phyloP scores from a whole-genome alignment of 2,888 invertebrate genomes.

The Eilema griseolum region DNA sequence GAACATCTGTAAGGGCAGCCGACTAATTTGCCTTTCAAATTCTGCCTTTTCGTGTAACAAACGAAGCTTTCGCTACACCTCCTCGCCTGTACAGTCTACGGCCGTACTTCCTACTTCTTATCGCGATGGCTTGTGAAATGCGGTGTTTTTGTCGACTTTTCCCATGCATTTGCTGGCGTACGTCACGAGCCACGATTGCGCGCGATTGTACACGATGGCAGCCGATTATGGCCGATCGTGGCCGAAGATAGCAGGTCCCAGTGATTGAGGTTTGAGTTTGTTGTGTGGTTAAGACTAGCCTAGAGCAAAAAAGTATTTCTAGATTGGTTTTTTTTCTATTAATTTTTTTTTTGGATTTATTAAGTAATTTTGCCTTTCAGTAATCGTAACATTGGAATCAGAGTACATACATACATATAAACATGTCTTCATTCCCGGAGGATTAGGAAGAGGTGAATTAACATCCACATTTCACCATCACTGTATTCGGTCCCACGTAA shows the following conservation, averaged over 20 bases:
- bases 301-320: neutral
- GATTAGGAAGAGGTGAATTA: too few relatives aligned
- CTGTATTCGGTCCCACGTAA: too few relatives aligned
- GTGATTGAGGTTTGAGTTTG: constrained; percentile 23
- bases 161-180: constrained; percentile 61
- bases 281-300: neutral
- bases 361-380: too few relatives aligned
- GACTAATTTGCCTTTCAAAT: constrained; percentile 15
- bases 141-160: constrained; percentile 56
- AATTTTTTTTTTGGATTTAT: neutral
- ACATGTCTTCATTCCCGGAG: too few relatives aligned
- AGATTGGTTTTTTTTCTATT: neutral
- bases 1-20: neutral
- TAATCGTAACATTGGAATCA: too few relatives aligned
- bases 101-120: constrained; percentile 52
- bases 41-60: constrained; percentile 12
- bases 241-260: constrained; percentile 37
- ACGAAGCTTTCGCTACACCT: constrained; percentile 37
- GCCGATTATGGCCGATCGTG: constrained; percentile 47
- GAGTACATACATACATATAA: too few relatives aligned
- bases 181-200: constrained; percentile 60
- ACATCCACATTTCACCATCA: too few relatives aligned
- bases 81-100: constrained; percentile 22
- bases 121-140: constrained; percentile 59
- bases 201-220: constrained; percentile 54